Percentiles rank a stretch among this genome's conserved stretches.
These are phyloP conservation scores for Pemphredon lugubris DNA, from an alignment of 2,888 invertebrate species.

Conservation along the genomic window DNA sequence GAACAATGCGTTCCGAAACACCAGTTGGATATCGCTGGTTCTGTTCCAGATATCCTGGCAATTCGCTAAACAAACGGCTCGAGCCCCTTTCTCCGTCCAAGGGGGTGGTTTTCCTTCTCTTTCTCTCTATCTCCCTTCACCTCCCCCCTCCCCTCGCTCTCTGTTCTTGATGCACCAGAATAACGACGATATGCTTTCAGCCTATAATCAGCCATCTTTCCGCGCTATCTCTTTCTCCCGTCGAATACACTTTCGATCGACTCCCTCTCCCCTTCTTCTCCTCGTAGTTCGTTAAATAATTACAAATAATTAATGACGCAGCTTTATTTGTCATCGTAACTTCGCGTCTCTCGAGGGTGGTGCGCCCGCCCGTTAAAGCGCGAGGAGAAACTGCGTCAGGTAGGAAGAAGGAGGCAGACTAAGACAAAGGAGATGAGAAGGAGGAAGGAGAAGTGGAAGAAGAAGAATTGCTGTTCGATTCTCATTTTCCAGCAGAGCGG, in stretches of 20 bases:
- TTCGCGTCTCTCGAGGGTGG: no score
- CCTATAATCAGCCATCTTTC: slow-evolving; percentile 29
- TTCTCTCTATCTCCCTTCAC: not conserved
- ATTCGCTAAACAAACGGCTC: slow-evolving; percentile 41
- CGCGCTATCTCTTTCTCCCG: no score
- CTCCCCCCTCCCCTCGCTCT: not conserved
- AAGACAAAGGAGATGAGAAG: no score
- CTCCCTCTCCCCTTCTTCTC: no score
- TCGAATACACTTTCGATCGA: no score
- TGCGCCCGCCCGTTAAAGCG: no score
- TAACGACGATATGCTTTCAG: slow-evolving; percentile 32
- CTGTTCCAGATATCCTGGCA: slow-evolving; percentile 36
- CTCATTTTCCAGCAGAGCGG: slow-evolving; percentile 51
- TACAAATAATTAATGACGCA: no score
- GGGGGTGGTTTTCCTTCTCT: not conserved
- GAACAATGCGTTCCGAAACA: slow-evolving; percentile 29
- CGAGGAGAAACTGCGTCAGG: no score
- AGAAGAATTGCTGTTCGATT: slow-evolving; percentile 49
- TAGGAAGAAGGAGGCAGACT: no score
- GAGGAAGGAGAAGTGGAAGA: slow-evolving; percentile 9
- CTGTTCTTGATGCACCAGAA: slow-evolving; percentile 22
- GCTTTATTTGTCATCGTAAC: no score
- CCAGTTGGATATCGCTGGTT: slow-evolving; percentile 34
- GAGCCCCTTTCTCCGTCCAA: slow-evolving; percentile 14
- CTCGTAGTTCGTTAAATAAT: no score